Evolutionary conservation across 2,113 vertebrate genomes (phyloP), one percentile per base, ranked within the genome.

Genomic region (Callionymus lyra): DNA sequence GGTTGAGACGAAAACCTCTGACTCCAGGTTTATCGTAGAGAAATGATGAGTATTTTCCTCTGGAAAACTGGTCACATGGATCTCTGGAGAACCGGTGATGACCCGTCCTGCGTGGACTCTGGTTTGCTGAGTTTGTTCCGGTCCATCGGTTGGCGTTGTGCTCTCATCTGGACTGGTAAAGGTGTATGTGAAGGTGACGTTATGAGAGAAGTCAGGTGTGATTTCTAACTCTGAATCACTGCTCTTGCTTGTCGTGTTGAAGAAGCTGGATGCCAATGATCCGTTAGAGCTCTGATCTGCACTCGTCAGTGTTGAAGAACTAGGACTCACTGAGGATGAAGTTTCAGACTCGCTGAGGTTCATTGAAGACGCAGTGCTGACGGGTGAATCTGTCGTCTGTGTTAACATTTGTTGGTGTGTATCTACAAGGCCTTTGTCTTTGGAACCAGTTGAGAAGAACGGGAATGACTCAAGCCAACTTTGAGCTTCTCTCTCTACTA

Each of bases 401-500:
- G 64, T 12, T 12, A 11, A 10, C 31, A 39, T 32, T 9, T 50
- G 65, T 18, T 53, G 31, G 12, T 49, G 45, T 13, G 52, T 48
- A 4, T 45, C 42, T 16, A 53, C 12, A 1, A 41, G 44, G 12
- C 37, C 50, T 47, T 67, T 65, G 45, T 43, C 31, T 9, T 49
- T 53, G 13, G 52, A 55, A 13, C 41, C 0, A 0, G 3, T 49
- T 17, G 62, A 41, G 35, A 56, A 79, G 34, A 51, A 15, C 1
- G 79, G 84, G 15, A 91, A 67, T n/a, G 89, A 85, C 66, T 92
- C 91, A 8, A 98, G 80, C n/a, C 82, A 86, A 12, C 90, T 90
- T 49, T 89, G 85, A 39, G 86, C 91, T 72, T 96, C 92, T 19
- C 87, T 79, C 65, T 86, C 82, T 55, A 60, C 77, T 44, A 64